Base-by-base conservation (phyloP, 2,888 invertebrate species). In the Nymphalis polychloros region DNA sequence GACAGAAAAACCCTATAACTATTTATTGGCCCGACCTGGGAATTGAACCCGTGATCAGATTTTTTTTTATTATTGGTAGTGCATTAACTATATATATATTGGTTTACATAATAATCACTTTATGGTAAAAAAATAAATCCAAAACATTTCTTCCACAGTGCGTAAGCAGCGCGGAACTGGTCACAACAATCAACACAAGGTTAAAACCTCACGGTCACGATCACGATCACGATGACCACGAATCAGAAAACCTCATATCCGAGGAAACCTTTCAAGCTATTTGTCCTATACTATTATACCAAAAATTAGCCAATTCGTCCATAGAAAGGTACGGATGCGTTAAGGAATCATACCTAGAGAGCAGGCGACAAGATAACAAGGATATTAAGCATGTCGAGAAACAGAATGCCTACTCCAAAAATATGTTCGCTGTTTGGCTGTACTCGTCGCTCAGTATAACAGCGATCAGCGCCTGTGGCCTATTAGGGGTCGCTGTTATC, bases 401-500 rank as follows among this genome's bases (percentile, higher is more conserved):
- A 69, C 84, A 79, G 76, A 86, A 78, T 27, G 86, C 84, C 0
- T 81, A 85, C 31, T 71, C 79, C 0, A 89, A 88, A 67, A 88
- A 89, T 69, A 89, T 88, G 82, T 86, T 82, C 50, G 79, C 86
- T 88, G 97, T 97, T 8, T 98, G 98, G 98, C 80, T 97, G 13
- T 98, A 97, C 83, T 97, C 98, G 2, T 94, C 95, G 7, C 81
- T 95, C 35, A 96, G 98, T 69, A 97, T 98, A 76, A 85, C 97
- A 8, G 93, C 97, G 35, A 98, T 98, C 74, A 97, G 97, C 80
- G 94, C 97, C 6, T 97, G 97, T 78, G 98, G 98, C 13, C 88
- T 98, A 53, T 89, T 97, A 17, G 97, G 98, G 2, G 96, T 98
- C 16, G 96, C 96, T 6, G 96, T 98, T 8, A 97, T 98, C 79